Conservation (phyloP, 1,140 invertebrate genomes). For the Adoxophyes honmai region DNA sequence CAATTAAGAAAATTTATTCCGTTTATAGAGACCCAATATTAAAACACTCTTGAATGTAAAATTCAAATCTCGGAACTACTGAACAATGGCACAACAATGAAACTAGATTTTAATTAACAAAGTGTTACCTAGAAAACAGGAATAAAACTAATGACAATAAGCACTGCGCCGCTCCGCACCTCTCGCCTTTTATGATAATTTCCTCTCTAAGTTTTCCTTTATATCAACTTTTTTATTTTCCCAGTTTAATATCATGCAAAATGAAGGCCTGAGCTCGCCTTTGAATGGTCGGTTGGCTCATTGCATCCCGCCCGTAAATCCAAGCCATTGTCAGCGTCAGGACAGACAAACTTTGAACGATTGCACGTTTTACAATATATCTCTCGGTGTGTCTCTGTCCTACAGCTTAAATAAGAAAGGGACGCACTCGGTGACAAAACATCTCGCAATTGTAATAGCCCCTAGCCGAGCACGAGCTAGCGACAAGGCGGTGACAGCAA, state of each 20-base stretch:
- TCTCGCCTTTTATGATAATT: conserved; percentile 52
- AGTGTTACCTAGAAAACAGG: not conserved
- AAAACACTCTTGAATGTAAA: too few species aligned
- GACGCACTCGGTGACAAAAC: too few species aligned
- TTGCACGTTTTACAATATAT: too few species aligned
- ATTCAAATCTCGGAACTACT: too few species aligned
- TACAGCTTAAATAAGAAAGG: too few species aligned
- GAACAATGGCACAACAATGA: too few species aligned
- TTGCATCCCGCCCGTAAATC: conserved; percentile 41
- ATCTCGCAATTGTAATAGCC: too few species aligned
- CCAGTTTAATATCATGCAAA: conserved; percentile 59
- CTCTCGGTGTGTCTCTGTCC: too few species aligned
- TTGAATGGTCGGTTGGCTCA: conserved; percentile 42
- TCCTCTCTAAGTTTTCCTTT: conserved; percentile 41
- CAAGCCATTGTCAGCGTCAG: conserved; percentile 27
- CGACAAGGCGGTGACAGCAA: not conserved
- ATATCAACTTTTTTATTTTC: conserved; percentile 42
- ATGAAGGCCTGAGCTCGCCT: conserved; percentile 37
- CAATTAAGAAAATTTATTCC: too few species aligned
- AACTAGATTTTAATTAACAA: too few species aligned
- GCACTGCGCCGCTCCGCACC: conserved; percentile 2
- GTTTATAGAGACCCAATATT: too few species aligned
- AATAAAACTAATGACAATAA: not conserved
- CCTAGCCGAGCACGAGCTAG: too few species aligned
- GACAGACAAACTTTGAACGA: conserved; percentile 10